Base-by-base conservation (phyloP, 2,113 vertebrate genomes). In the Theropithecus gelada region DNA sequence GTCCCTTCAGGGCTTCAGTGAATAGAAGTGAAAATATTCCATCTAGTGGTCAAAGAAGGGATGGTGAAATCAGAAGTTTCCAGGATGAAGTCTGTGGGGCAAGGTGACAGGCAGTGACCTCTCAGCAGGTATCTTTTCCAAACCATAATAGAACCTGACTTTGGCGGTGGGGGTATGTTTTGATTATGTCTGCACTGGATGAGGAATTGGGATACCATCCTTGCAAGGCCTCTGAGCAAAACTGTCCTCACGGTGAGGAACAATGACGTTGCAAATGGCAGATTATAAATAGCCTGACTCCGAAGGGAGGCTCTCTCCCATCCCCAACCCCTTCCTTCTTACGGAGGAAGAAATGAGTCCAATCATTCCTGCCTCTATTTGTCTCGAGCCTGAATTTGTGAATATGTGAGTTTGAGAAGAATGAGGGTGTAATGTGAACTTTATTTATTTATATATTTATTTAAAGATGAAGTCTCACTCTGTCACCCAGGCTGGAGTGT, bases 41-140 rank as follows among this genome's bases (percentile, higher is more conserved):
- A 80, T 78, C 88, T 85, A 96, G 90, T 93, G 94, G 80, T 80
- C 10, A 72, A 50, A 80, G 82, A 91, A 82, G 83, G 90, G 78
- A 84, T 66, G 30, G 6, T 20, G 23, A 81, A 92, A 40, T 18
- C 50, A 84, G 50, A 88, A 73, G 61, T 17, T 50, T 87, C 57
- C 75, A 75, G 59, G 45, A 52, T 66, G 75, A 86, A 38, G 61
- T 93, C 52, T 87, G 11, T 80, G 45, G 27, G 18, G 9, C 88
- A 75, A 16, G 82, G 66, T 75, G 30, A 78, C 23, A 43, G 43
- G 7, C 45, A 14, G 14, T 50, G 57, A 40, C 23, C 17, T 55
- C 40, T 50, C 22, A 30, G 78, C 20, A 79, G n/a, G 14, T 7
- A 1, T 87, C 40, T 80, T 57, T 55, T n/a, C 35, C 22, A 48